A percentile compares a stretch with the other conserved stretches of the same genome.
These are phyloP conservation scores for Phocoena sinus DNA, from an alignment of 2,113 vertebrate genomes.

Conservation along the genomic window DNA sequence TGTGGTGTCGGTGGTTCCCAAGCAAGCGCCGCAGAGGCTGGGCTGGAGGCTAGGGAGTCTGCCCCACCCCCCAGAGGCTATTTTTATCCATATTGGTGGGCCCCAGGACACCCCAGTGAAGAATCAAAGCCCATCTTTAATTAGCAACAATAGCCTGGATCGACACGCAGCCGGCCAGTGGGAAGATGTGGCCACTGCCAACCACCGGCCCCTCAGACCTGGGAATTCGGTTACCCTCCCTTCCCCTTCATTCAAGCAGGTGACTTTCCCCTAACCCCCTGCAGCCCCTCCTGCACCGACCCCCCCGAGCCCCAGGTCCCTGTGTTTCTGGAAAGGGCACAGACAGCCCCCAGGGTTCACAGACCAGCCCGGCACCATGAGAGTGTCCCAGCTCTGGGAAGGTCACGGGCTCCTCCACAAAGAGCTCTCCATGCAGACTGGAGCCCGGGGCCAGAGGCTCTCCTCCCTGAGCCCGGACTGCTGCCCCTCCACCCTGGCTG, in stretches of 20 bases:
- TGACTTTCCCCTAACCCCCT: too few relatives aligned
- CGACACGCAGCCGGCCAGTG: accelerated
- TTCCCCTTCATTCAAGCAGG: not conserved
- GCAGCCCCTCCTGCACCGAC: too few relatives aligned
- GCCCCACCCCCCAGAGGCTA: not conserved
- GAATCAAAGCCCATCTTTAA: not conserved
- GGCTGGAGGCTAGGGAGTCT: not conserved
- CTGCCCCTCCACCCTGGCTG: accelerated
- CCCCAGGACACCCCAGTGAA: not conserved
- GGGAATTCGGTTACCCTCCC: accelerated
- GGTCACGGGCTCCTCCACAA: not conserved
- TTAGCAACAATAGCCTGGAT: not conserved
- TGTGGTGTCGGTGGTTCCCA: not conserved
- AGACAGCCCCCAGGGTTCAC: not conserved
- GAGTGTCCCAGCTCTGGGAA: not conserved
- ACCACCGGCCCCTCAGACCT: accelerated
- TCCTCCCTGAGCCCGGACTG: not conserved
- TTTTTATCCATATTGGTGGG: not conserved
- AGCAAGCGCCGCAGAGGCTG: accelerated
- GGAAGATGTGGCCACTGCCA: not conserved
- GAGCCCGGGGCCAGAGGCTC: accelerated
- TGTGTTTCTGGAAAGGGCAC: not conserved
- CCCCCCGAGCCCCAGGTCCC: accelerated
- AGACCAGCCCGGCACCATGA: not conserved
- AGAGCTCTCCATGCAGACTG: not conserved